phyloP scores from a whole-genome alignment of 2,113 vertebrate species.

The Arothron firmamentum region DNA sequence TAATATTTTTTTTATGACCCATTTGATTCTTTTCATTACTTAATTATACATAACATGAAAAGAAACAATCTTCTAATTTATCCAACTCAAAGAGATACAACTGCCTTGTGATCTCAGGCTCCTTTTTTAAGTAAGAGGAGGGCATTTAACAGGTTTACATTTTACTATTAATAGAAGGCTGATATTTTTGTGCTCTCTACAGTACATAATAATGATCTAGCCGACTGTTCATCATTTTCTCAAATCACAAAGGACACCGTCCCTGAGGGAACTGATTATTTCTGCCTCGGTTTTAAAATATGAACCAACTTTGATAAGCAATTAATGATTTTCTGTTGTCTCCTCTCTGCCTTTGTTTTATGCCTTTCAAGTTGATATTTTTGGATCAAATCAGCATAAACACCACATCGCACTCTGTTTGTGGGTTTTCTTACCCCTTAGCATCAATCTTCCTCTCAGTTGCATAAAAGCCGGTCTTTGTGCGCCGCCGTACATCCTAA shows the following conservation, averaged over 20 bases:
- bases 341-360: constrained; percentile 58
- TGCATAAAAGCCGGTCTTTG: constrained; percentile 40
- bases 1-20: constrained; percentile 28
- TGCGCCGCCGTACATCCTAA: constrained; percentile 51
- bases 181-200: constrained; percentile 68
- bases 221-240: constrained; percentile 59
- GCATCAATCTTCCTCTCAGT: constrained; percentile 55
- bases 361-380: constrained; percentile 71
- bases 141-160: constrained; percentile 62
- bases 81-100: constrained; percentile 46
- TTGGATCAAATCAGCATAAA: constrained; percentile 65
- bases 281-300: constrained; percentile 62
- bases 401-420: constrained; percentile 33
- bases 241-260: constrained; percentile 74
- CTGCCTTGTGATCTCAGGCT: constrained; percentile 34
- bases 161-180: constrained; percentile 73
- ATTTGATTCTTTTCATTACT: constrained; percentile 44
- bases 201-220: constrained; percentile 42
- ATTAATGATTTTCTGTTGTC: constrained; percentile 75
- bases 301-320: constrained; percentile 79
- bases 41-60: constrained; percentile 44
- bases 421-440: constrained; percentile 42
- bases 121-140: constrained; percentile 27
- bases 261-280: constrained; percentile 74
- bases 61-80: constrained; percentile 31